Conservation (phyloP, 2,888 invertebrate genomes). For the Zygaena filipendulae region DNA sequence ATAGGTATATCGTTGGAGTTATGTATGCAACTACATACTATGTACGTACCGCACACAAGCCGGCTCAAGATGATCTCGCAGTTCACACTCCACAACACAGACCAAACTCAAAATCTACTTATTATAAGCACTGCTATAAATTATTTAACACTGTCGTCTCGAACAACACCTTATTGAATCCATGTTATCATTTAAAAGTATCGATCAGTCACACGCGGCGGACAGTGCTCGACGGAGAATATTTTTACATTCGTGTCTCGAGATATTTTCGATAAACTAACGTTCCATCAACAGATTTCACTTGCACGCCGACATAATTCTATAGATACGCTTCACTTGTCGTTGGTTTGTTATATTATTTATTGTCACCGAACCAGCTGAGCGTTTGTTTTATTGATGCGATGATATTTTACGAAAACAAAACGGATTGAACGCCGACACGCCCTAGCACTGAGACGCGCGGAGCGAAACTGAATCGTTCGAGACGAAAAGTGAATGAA, state of each 20-base stretch:
- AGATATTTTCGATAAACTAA: slow-evolving; percentile 55
- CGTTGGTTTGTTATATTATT: slow-evolving; percentile 20
- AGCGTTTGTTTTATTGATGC: slow-evolving; percentile 55
- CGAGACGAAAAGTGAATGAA: slow-evolving; percentile 35
- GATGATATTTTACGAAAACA: slow-evolving; percentile 37
- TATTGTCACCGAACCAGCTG: slow-evolving; percentile 57
- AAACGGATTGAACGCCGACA: slow-evolving; percentile 12
- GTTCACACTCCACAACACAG: no score
- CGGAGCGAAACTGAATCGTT: slow-evolving; percentile 44
- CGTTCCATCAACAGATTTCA: no score
- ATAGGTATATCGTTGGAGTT: no score
- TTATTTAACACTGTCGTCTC: slow-evolving; percentile 51
- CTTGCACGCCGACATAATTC: slow-evolving; percentile 22
- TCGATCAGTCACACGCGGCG: slow-evolving; percentile 64
- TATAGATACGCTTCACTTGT: slow-evolving; percentile 12
- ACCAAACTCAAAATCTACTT: no score
- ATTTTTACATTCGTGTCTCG: slow-evolving; percentile 56
- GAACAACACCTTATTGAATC: slow-evolving; percentile 59
- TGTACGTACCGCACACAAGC: no score
- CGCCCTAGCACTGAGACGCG: slow-evolving; percentile 26
- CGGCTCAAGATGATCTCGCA: no score
- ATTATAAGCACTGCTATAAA: no score
- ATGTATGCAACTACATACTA: no score
- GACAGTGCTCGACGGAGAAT: slow-evolving; percentile 54
- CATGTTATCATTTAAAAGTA: slow-evolving; percentile 67